Evolutionary conservation across 2,888 invertebrate genomes (phyloP).

Genomic region (Drosophila ochracea): DNA sequence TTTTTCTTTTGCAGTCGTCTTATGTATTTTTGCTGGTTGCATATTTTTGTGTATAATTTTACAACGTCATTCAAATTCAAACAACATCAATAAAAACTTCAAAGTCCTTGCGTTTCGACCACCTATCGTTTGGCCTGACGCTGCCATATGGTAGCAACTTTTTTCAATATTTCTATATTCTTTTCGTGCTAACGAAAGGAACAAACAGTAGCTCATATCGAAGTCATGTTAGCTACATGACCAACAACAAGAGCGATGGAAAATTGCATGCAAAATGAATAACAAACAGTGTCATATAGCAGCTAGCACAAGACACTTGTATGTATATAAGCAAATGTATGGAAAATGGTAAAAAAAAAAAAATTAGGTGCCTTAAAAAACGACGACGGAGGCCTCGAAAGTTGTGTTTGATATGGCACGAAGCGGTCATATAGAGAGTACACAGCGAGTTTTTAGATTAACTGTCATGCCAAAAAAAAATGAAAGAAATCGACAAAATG

Average conservation of each 20-base stretch:
- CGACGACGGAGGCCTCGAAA: constrained; percentile 37
- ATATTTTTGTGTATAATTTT: constrained; percentile 75
- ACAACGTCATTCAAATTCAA: constrained; percentile 78
- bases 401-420: constrained; percentile 68
- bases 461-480: constrained; percentile 50
- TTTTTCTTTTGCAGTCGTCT: constrained; percentile 11
- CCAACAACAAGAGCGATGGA: constrained; percentile 14
- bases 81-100: constrained; percentile 77
- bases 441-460: constrained; percentile 68
- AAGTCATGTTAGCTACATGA: constrained; percentile 27
- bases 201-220: constrained; percentile 20
- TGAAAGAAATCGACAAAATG: constrained; percentile 48
- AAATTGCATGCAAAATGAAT: constrained; percentile 73
- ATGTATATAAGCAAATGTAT: constrained; percentile 17
- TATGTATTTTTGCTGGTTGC: constrained; percentile 39
- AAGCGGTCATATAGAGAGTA: constrained; percentile 54
- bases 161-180: constrained; percentile 30
- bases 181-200: background rate
- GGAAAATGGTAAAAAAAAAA: constrained; percentile 21
- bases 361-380: constrained; percentile 46
- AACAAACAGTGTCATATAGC: constrained; percentile 45
- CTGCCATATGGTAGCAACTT: constrained; percentile 25
- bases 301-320: constrained; percentile 28
- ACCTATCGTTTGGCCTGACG: constrained; percentile 24
- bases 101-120: constrained; percentile 55